phyloP scores from a whole-genome alignment of 2,797 vertebrate genomes.

The Hafferia zeledoni region DNA sequence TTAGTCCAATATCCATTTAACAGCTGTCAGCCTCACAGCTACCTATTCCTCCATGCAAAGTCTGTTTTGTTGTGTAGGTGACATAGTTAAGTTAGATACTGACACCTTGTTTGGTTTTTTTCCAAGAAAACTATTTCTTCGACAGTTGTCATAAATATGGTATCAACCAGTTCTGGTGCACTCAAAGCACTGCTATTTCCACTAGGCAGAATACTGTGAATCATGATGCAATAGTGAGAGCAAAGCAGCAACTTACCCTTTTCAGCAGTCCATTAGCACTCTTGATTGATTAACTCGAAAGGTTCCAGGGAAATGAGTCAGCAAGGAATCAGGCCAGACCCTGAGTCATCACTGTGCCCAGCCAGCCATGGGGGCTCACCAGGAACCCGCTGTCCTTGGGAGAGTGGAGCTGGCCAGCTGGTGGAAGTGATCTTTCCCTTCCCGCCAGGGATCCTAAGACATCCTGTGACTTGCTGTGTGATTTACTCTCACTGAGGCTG shows the following conservation, averaged over 20 bases:
- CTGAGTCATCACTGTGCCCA: background rate
- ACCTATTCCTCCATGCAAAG: background rate
- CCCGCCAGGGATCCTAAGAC: background rate
- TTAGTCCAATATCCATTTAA: background rate
- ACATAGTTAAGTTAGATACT: background rate
- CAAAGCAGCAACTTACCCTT: conserved; percentile 10
- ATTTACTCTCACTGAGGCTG: background rate
- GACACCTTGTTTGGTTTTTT: background rate
- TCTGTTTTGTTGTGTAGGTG: background rate
- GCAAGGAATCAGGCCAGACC: background rate
- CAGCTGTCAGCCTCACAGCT: background rate
- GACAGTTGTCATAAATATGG: background rate
- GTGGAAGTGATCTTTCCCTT: background rate
- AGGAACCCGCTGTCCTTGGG: accelerated
- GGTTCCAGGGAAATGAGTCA: conserved; percentile 30
- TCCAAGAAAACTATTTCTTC: background rate
- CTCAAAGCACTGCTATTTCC: background rate
- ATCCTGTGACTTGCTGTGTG: background rate
- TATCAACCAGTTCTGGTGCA: background rate
- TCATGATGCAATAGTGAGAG: background rate
- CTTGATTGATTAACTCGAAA: conserved; percentile 8
- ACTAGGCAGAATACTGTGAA: background rate
- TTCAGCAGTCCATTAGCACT: conserved; percentile 37
- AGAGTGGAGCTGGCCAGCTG: background rate
- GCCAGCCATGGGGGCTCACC: background rate